Percentiles rank a stretch among this genome's conserved stretches.
Evolutionary conservation across 92 coral and sea anemone species (phyloP).

Genomic region (Ricordea florida): DNA sequence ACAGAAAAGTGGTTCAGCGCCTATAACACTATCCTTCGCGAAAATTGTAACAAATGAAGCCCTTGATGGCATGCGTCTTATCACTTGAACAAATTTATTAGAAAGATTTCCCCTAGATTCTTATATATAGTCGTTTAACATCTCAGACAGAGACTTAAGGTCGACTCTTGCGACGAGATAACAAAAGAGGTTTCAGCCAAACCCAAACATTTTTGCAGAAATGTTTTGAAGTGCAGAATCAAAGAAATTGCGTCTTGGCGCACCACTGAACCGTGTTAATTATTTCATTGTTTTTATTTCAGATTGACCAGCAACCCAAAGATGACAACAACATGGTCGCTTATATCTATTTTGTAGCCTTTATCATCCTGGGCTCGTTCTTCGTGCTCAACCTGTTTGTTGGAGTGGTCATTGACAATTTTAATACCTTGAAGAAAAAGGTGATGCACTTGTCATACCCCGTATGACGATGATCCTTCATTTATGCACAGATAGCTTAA

Average conservation of each 20-base stretch:
- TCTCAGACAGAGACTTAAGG: no score
- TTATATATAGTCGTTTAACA: no score
- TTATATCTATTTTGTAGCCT: constrained; percentile 80
- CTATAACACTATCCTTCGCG: no score
- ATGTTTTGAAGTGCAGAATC: no score
- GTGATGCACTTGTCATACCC: neutral
- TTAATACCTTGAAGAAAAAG: constrained; percentile 88
- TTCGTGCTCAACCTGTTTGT: constrained; percentile 93
- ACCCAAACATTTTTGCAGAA: no score
- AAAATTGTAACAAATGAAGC: no score
- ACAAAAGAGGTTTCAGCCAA: no score
- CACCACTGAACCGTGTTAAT: neutral
- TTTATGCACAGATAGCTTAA: neutral
- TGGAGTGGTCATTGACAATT: constrained; percentile 93
- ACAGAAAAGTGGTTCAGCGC: no score
- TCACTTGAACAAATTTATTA: no score
- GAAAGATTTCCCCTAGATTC: no score
- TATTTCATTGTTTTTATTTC: neutral
- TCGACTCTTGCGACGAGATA: no score
- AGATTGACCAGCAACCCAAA: constrained; percentile 84
- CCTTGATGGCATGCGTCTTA: no score
- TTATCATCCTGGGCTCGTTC: constrained; percentile 88
- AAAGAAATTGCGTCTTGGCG: neutral
- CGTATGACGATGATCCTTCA: neutral
- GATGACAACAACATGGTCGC: constrained; percentile 64